phyloP scores from a whole-genome alignment of 2,113 vertebrate species.

The Rhinolophus ferrumequinum region DNA sequence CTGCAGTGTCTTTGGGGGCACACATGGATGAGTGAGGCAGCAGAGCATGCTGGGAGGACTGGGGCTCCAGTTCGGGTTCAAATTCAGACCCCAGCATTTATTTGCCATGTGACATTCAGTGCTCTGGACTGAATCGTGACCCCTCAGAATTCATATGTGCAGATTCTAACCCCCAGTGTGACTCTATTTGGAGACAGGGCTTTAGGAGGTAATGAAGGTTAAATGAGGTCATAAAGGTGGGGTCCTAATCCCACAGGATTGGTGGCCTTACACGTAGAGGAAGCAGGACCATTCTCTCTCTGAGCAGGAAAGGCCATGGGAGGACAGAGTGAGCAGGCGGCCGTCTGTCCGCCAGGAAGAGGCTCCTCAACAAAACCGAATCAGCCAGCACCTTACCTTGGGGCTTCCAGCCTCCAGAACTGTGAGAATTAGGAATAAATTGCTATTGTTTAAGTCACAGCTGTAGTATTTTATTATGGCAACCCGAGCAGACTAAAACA shows the following conservation, averaged over 20 bases:
- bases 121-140: neutral
- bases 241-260: neutral
- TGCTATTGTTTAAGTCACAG: neutral
- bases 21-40: neutral
- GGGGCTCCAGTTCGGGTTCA: neutral
- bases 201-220: neutral
- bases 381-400: neutral
- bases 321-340: neutral
- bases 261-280: no score
- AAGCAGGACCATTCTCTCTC: neutral
- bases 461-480: neutral
- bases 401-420: neutral
- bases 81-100: neutral
- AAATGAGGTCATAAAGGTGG: neutral
- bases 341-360: neutral
- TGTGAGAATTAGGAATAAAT: neutral
- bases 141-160: neutral
- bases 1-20: neutral
- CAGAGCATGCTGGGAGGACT: neutral
- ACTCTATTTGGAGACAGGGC: neutral
- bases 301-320: fast-evolving
- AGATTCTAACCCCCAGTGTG: neutral
- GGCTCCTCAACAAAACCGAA: neutral
- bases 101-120: neutral
- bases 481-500: neutral